These are phyloP conservation scores for Channallabes apus DNA, from an alignment of 2,797 vertebrate species.

Conservation along the genomic window DNA sequence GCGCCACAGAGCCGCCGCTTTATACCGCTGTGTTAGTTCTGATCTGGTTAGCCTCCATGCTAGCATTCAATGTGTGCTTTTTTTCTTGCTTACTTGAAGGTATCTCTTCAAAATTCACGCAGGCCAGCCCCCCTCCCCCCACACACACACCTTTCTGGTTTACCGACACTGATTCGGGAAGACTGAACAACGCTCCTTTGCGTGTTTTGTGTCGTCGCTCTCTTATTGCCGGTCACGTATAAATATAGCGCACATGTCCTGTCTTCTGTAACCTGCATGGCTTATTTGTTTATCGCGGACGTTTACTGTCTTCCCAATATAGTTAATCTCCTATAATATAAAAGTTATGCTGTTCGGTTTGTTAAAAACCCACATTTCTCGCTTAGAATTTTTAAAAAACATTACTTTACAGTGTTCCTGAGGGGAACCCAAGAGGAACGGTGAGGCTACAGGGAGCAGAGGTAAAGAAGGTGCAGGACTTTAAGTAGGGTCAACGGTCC, in stretches of 20 bases:
- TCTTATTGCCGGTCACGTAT: not conserved
- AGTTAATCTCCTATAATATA: not conserved
- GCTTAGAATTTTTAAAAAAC: not conserved
- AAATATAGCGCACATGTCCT: not conserved
- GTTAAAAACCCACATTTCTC: not conserved
- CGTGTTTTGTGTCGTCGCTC: not conserved
- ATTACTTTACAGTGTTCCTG: not conserved
- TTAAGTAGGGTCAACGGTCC: too few relatives aligned
- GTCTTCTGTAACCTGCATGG: not conserved
- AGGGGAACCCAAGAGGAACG: too few relatives aligned
- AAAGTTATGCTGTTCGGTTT: not conserved
- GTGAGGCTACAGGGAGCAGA: too few relatives aligned
- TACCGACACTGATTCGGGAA: not conserved
- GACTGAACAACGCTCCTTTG: too few relatives aligned
- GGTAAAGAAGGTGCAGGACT: too few relatives aligned
- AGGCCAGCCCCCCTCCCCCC: not conserved
- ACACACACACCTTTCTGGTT: not conserved
- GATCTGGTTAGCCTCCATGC: conserved; percentile 43
- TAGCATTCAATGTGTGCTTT: conserved; percentile 44
- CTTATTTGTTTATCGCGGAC: not conserved
- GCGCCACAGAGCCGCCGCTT: conserved; percentile 28
- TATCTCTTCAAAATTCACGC: not conserved
- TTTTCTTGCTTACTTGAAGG: not conserved
- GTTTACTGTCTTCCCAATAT: not conserved
- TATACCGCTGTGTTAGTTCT: conserved; percentile 43